phyloP scores from a whole-genome alignment of 2,113 vertebrate genomes.

The Hucho hucho region DNA sequence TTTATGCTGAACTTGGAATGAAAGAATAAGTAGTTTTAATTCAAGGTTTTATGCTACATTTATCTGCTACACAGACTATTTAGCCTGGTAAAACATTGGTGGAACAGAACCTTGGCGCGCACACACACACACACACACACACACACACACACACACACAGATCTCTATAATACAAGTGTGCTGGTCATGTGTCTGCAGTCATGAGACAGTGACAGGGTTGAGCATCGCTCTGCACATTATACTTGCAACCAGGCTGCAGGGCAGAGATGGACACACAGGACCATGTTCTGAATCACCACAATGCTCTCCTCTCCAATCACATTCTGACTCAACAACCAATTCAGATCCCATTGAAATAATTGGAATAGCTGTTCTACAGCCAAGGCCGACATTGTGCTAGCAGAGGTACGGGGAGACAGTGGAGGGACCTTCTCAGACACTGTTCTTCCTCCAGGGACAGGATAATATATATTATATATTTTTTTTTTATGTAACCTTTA shows the following conservation, averaged over 20 bases:
- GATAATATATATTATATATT: too few relatives aligned
- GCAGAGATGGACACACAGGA: constrained; percentile 8
- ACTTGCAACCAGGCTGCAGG: neutral
- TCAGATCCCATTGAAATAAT: constrained; percentile 40
- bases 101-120: neutral
- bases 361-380: constrained; percentile 41
- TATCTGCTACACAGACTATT: neutral
- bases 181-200: constrained; percentile 75
- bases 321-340: constrained; percentile 20
- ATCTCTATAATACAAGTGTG: constrained; percentile 38
- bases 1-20: neutral
- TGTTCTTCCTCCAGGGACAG: neutral
- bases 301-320: constrained; percentile 14
- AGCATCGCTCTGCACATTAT: neutral
- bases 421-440: neutral
- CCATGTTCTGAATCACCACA: constrained; percentile 38
- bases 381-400: constrained; percentile 17
- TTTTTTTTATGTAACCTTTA: too few relatives aligned
- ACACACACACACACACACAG: constrained; percentile 30
- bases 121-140: constrained; percentile 17
- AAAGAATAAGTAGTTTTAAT: too few relatives aligned
- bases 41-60: too few relatives aligned
- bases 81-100: constrained; percentile 12
- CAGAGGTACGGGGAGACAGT: neutral
- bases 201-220: constrained; percentile 68